Evolutionary conservation across 1,140 invertebrate species (phyloP).

Genomic region (Atta colombica): DNA sequence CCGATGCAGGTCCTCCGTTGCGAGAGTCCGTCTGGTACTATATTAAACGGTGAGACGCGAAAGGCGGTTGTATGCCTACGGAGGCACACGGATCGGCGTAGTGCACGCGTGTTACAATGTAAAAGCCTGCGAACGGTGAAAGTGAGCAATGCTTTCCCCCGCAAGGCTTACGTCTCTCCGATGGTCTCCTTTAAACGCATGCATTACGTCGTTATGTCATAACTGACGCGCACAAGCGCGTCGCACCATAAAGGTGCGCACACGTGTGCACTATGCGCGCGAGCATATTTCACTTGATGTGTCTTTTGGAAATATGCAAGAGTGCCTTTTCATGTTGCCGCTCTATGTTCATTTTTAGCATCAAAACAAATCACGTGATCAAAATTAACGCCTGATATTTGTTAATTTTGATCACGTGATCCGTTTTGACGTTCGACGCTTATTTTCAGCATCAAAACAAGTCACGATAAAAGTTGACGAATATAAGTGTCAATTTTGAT

Average conservation of each 20-base stretch:
- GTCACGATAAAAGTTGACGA: too few species aligned
- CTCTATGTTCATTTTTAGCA: too few species aligned
- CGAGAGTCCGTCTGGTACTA: conserved; percentile 47
- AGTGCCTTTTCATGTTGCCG: too few species aligned
- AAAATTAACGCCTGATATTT: too few species aligned
- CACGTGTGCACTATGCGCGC: conserved; percentile 8
- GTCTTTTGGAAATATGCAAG: conserved; percentile 2
- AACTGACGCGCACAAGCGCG: conserved; percentile 54
- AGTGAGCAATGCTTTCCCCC: conserved; percentile 83
- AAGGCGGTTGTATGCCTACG: conserved; percentile 35
- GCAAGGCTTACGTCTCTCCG: conserved; percentile 76
- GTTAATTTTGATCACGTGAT: too few species aligned
- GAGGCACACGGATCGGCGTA: conserved; percentile 29
- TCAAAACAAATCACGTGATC: too few species aligned
- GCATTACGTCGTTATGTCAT: conserved; percentile 83
- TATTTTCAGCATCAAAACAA: too few species aligned
- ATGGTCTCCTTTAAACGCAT: conserved; percentile 83
- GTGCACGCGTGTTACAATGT: conserved; percentile 73
- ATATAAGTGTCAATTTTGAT: too few species aligned
- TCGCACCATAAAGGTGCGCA: conserved; percentile 14
- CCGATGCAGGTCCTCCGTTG: conserved; percentile 47
- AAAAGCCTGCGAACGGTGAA: conserved; percentile 80
- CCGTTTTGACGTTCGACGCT: too few species aligned
- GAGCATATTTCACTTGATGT: conserved; percentile 37
- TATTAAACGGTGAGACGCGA: conserved; percentile 56